Conservation (phyloP, 1,140 invertebrate genomes). For the Ips nitidus region DNA sequence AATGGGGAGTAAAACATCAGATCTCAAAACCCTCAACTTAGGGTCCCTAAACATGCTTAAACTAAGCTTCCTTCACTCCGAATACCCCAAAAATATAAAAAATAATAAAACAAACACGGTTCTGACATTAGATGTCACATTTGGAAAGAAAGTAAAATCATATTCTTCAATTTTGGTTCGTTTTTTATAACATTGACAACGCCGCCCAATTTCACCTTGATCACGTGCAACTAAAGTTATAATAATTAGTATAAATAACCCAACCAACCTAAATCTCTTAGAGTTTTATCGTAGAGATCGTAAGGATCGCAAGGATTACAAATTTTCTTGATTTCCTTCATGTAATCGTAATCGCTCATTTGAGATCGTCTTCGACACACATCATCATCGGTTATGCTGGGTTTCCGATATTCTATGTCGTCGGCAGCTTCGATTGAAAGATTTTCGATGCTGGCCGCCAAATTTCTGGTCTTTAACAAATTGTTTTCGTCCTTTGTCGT, state of each 20-base stretch:
- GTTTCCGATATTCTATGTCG: constrained; percentile 35
- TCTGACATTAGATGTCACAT: no score
- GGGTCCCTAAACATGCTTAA: no score
- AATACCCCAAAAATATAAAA: no score
- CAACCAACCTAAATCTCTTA: constrained; percentile 26
- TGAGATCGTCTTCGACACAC: constrained; percentile 32
- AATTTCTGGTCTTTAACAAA: constrained; percentile 40
- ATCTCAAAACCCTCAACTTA: no score
- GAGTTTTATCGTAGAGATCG: constrained; percentile 67
- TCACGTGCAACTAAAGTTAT: neutral
- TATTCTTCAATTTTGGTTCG: no score
- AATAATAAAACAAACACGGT: no score
- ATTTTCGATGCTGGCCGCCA: constrained; percentile 45
- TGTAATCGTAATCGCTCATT: constrained; percentile 78
- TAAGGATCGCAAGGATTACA: constrained; percentile 77
- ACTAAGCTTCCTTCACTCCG: no score
- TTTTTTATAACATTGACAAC: no score
- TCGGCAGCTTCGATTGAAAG: constrained; percentile 43
- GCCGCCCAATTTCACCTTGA: no score
- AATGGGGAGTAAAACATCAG: no score
- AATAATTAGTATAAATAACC: neutral
- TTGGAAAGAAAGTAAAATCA: no score
- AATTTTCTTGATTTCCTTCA: constrained; percentile 78
- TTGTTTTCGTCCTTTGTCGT: constrained; percentile 39
- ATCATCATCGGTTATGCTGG: constrained; percentile 37